Base-by-base conservation (phyloP, 2,888 invertebrate genomes). In the Dryomyza anilis region DNA sequence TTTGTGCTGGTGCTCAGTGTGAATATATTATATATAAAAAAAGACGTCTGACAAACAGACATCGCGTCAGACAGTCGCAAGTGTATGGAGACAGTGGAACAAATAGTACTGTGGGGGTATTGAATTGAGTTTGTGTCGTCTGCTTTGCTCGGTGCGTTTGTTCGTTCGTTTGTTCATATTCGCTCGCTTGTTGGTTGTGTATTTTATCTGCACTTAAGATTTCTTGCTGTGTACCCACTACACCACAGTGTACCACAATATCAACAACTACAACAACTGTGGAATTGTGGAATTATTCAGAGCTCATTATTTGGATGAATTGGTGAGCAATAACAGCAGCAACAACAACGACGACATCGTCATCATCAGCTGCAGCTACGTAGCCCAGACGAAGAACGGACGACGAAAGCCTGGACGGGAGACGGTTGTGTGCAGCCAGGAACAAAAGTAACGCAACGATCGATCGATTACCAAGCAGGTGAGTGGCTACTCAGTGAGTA, bases 341-440 rank as follows among this genome's bases (percentile, higher is more conserved):
- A 63, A 53, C 27, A 19, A 29, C 23, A 53, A 14, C 12, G 55
- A 29, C 29, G 19, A 30, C 50, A n/a, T n/a, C n/a, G n/a, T n/a
- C n/a, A n/a, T n/a, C n/a, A n/a, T n/a, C n/a, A n/a, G n/a, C n/a
- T n/a, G n/a, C n/a, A n/a, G n/a, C n/a, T n/a, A n/a, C n/a, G n/a
- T n/a, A n/a, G n/a, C n/a, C n/a, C n/a, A n/a, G n/a, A n/a, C n/a
- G n/a, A n/a, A n/a, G n/a, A n/a, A n/a, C n/a, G n/a, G 59, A 27
- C 53, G 21, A 62, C 16, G 27, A 62, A n/a, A n/a, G 65, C 59
- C 61, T 66, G 56, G 52, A n/a, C n/a, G n/a, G n/a, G n/a, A n/a
- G 57, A 64, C 33, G 55, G 50, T 53, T 56, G 45, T 53, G 58
- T 58, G 33, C 36, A 58, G 57, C n/a, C 8, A 60, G 25, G 56